Evolutionary conservation across 2,113 vertebrate species (phyloP).

Genomic region (Gymnogyps californianus): DNA sequence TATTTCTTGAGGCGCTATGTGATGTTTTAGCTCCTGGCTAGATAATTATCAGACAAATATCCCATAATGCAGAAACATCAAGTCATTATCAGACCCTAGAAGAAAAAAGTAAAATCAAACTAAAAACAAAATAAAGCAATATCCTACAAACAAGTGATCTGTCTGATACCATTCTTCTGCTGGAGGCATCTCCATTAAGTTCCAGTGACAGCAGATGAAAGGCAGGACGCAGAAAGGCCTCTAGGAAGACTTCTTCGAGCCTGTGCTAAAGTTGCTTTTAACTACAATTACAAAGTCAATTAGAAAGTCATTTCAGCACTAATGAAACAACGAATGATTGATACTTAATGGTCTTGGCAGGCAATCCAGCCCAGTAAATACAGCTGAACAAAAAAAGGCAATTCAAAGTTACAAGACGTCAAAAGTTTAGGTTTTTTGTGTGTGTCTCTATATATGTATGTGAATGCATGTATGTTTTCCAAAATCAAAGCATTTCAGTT

Average conservation of each 20-base stretch:
- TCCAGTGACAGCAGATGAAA: slow-evolving; percentile 37
- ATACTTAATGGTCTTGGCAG: slow-evolving; percentile 33
- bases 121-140: neutral
- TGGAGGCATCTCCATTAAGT: neutral
- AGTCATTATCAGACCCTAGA: neutral
- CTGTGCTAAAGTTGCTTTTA: slow-evolving; percentile 54
- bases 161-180: neutral
- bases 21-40: neutral
- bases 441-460: accelerated
- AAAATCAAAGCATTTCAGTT: neutral
- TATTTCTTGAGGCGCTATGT: neutral
- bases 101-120: slow-evolving; percentile 12
- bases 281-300: slow-evolving; percentile 63
- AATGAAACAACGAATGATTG: slow-evolving; percentile 54
- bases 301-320: slow-evolving; percentile 59
- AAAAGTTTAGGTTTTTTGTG: neutral
- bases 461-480: neutral
- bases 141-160: neutral
- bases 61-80: neutral
- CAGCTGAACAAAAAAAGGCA: neutral
- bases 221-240: neutral
- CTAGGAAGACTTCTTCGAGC: neutral
- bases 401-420: neutral
- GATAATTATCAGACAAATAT: neutral
- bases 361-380: slow-evolving; percentile 17